Percentiles rank a stretch among this genome's conserved stretches.
Evolutionary conservation across 2,888 invertebrate species (phyloP).

Genomic region (Eremobia ochroleuca): DNA sequence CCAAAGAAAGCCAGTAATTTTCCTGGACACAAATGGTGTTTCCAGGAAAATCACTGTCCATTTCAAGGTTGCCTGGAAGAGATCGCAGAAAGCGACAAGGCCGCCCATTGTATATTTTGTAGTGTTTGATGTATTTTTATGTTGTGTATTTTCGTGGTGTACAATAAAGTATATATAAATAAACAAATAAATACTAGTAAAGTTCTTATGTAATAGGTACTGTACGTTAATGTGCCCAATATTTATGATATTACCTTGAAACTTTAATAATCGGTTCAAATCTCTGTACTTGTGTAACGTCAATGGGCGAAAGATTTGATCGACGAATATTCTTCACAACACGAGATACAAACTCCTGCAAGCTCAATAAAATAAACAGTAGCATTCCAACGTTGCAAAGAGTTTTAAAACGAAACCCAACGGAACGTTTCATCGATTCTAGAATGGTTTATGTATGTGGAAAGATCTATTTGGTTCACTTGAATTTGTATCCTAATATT

Average conservation of each 20-base stretch:
- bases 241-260: neutral
- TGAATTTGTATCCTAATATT: conserved; percentile 84
- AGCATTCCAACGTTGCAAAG: conserved; percentile 22
- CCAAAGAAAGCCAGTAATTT: too few relatives aligned
- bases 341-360: neutral
- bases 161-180: too few relatives aligned
- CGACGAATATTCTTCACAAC: neutral
- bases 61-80: too few relatives aligned
- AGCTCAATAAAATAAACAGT: conserved; percentile 21
- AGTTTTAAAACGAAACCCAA: conserved; percentile 25
- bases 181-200: too few relatives aligned
- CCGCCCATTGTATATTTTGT: too few relatives aligned
- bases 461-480: conserved; percentile 72
- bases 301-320: neutral
- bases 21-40: too few relatives aligned
- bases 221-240: neutral
- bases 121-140: too few relatives aligned
- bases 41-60: too few relatives aligned
- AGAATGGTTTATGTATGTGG: conserved; percentile 61
- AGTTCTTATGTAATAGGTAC: neutral
- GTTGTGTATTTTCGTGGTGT: too few relatives aligned
- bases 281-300: neutral
- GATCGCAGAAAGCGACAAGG: too few relatives aligned
- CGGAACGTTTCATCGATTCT: conserved; percentile 47
- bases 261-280: neutral